phyloP scores from a whole-genome alignment of 1,140 invertebrate genomes.

The Drosophila bocqueti region DNA sequence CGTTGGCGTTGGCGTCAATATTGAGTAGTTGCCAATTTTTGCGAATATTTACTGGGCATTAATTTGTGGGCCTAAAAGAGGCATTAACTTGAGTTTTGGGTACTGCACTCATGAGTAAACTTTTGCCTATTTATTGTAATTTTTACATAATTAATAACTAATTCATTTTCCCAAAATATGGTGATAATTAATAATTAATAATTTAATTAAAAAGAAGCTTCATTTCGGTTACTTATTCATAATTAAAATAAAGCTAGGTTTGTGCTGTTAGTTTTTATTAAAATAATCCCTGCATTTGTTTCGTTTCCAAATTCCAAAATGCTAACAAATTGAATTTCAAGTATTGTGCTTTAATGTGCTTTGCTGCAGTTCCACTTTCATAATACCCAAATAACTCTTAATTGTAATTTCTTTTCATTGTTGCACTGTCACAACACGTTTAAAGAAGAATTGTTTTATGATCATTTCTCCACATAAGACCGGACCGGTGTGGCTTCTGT shows the following conservation, averaged over 20 bases:
- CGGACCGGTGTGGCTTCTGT: slow-evolving; percentile 20
- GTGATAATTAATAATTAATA: not conserved
- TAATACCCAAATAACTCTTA: not conserved
- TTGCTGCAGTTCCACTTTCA: not conserved
- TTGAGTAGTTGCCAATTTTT: slow-evolving; percentile 5
- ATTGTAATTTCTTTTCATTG: not conserved
- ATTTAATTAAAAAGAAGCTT: not conserved
- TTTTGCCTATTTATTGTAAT: not conserved
- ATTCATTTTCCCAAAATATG: not conserved
- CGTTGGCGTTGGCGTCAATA: not conserved
- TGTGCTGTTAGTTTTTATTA: not conserved
- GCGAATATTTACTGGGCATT: not conserved
- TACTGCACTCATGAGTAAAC: not conserved
- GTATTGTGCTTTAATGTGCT: too few species aligned
- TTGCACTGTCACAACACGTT: not conserved
- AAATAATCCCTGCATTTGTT: too few species aligned
- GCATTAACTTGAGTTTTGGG: not conserved
- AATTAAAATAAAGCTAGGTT: too few species aligned
- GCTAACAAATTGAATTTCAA: too few species aligned
- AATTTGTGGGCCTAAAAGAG: not conserved
- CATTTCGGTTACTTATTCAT: too few species aligned
- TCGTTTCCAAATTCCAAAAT: too few species aligned
- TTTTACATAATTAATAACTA: not conserved
- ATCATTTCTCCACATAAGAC: not conserved
- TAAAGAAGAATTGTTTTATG: not conserved